These are phyloP conservation scores for cat (Felis catus) DNA, from an alignment of 2,113 vertebrate genomes.

Conservation along the genomic window DNA sequence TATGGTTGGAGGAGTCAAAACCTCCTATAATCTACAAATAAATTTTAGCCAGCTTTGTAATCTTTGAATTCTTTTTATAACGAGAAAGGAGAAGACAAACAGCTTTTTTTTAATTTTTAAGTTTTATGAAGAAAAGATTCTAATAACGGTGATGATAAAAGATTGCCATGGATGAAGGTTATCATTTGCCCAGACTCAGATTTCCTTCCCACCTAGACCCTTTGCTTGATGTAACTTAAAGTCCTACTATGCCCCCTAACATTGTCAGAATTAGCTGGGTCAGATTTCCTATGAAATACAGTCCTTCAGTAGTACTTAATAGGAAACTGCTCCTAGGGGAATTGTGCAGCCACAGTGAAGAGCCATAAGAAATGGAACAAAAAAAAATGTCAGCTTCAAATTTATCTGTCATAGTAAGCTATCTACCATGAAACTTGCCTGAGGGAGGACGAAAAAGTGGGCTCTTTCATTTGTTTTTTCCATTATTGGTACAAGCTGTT, in stretches of 20 bases:
- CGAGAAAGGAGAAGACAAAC: background rate
- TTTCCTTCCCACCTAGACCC: background rate
- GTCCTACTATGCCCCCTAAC: background rate
- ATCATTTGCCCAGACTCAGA: background rate
- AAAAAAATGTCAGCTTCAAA: slow-evolving; percentile 39
- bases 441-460: background rate
- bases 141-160: background rate
- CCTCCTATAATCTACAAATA: background rate
- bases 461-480: background rate
- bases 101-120: background rate
- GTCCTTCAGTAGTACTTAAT: background rate
- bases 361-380: background rate
- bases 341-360: background rate
- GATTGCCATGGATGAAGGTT: background rate
- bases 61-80: background rate
- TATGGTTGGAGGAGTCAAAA: background rate
- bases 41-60: background rate
- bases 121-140: background rate
- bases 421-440: background rate
- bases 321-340: background rate
- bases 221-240: background rate
- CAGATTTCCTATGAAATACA: background rate
- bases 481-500: background rate
- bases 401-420: slow-evolving; percentile 13
- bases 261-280: background rate